Percentiles rank a stretch among this genome's conserved stretches.
Conservation (phyloP, 1,140 invertebrate genomes). For the Atta cephalotes region DNA sequence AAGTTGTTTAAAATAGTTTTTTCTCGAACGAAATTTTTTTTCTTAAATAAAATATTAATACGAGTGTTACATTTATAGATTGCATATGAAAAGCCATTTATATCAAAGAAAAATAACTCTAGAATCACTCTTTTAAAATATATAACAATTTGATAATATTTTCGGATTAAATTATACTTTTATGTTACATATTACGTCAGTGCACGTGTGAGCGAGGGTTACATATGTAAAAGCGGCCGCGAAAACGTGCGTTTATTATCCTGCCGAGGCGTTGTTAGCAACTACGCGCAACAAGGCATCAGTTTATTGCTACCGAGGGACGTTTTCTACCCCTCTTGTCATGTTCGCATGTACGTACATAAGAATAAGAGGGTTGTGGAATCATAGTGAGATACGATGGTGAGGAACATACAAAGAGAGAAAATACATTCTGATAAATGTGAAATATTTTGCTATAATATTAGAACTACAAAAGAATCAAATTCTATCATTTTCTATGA, state of each 20-base stretch:
- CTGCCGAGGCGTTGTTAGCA: slow-evolving; percentile 80
- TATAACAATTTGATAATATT: neutral
- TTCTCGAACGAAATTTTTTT: neutral
- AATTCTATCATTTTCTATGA: neutral
- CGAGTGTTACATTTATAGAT: no score
- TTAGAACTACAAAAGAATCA: slow-evolving; percentile 11
- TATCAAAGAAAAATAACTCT: neutral
- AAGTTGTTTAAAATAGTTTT: neutral
- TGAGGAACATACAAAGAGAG: neutral
- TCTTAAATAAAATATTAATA: neutral
- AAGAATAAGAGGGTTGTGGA: slow-evolving; percentile 54
- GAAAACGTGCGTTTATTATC: slow-evolving; percentile 79
- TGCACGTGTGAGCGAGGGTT: neutral
- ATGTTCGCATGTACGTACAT: slow-evolving; percentile 4
- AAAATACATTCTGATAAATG: slow-evolving; percentile 75
- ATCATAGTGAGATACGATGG: slow-evolving; percentile 44
- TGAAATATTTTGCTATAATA: slow-evolving; percentile 74
- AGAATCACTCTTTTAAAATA: neutral
- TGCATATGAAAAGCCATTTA: neutral
- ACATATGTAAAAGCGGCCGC: slow-evolving; percentile 68
- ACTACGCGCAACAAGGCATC: slow-evolving; percentile 81
- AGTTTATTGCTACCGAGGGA: slow-evolving; percentile 82
- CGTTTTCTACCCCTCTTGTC: slow-evolving; percentile 69
- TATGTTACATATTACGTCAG: slow-evolving; percentile 20
- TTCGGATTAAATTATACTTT: slow-evolving; percentile 7